A percentile compares a stretch with the other conserved stretches of the same genome.
Evolutionary conservation across 2,113 vertebrate species (phyloP).

Genomic region (Naja naja): DNA sequence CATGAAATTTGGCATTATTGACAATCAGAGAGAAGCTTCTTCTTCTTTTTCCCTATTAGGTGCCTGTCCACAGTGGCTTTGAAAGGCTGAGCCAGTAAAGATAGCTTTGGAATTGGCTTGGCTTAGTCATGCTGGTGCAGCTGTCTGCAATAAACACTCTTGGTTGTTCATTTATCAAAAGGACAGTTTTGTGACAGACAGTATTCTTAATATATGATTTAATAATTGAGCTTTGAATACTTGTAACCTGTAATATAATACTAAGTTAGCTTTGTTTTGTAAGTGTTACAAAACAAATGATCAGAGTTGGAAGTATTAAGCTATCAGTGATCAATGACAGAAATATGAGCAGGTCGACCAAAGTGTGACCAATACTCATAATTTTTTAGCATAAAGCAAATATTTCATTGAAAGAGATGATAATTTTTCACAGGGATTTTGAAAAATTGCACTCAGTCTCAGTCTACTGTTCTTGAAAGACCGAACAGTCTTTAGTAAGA

Average conservation of each 20-base stretch:
- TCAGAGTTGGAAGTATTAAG: neutral
- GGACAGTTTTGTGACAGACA: slow-evolving; percentile 7
- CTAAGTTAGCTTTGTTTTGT: neutral
- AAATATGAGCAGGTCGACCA: neutral
- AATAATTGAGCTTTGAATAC: too few relatives aligned
- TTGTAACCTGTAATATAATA: neutral
- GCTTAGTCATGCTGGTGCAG: neutral
- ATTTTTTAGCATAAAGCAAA: neutral
- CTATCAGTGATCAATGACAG: neutral
- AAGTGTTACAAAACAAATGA: neutral
- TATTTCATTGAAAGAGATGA: neutral
- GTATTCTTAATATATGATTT: neutral
- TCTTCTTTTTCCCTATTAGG: too few relatives aligned
- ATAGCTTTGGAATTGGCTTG: neutral
- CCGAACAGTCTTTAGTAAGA: neutral
- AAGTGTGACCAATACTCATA: neutral
- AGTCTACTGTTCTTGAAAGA: neutral
- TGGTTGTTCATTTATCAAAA: slow-evolving; percentile 7
- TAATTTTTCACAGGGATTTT: neutral
- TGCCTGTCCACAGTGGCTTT: neutral
- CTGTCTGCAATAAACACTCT: neutral
- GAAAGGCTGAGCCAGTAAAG: neutral
- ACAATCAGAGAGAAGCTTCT: neutral
- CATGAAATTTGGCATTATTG: neutral
- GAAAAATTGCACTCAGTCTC: neutral